A percentile compares a stretch with the other conserved stretches of the same genome.
Conservation (phyloP, 2,888 invertebrate species). For the Drosophila melanosoma region DNA sequence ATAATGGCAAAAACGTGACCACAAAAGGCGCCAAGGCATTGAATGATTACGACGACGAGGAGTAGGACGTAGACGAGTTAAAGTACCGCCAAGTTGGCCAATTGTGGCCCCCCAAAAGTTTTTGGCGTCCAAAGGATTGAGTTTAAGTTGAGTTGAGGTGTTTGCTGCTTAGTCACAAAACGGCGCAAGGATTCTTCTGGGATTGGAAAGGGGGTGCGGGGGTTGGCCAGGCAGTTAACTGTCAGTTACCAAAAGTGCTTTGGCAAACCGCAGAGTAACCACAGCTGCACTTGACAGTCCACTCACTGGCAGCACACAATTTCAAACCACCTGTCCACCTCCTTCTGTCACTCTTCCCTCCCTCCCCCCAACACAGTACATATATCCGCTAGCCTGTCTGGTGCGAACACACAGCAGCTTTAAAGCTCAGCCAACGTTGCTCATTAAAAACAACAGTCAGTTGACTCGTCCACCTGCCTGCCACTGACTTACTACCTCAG, state of each 20-base stretch:
- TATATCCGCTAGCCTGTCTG: slow-evolving; percentile 11
- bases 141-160: slow-evolving; percentile 43
- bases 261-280: slow-evolving; percentile 56
- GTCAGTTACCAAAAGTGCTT: slow-evolving; percentile 53
- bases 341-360: neutral
- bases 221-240: slow-evolving; percentile 5
- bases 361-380: neutral
- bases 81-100: slow-evolving; percentile 49
- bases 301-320: slow-evolving; percentile 32
- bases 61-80: slow-evolving; percentile 38
- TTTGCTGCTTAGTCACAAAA: slow-evolving; percentile 31
- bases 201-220: neutral
- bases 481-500: slow-evolving; percentile 43
- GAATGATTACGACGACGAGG: slow-evolving; percentile 48
- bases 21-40: slow-evolving; percentile 59
- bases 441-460: slow-evolving; percentile 71
- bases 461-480: slow-evolving; percentile 61
- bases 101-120: slow-evolving; percentile 49
- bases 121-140: slow-evolving; percentile 41
- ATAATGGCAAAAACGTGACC: slow-evolving; percentile 79
- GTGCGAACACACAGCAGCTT: slow-evolving; percentile 49
- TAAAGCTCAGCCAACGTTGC: slow-evolving; percentile 55
- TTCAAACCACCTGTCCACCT: slow-evolving; percentile 1
- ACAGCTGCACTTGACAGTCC: slow-evolving; percentile 65
- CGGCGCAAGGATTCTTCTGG: neutral